phyloP scores from a whole-genome alignment of 2,113 vertebrate species.

The Lamprotornis superbus region DNA sequence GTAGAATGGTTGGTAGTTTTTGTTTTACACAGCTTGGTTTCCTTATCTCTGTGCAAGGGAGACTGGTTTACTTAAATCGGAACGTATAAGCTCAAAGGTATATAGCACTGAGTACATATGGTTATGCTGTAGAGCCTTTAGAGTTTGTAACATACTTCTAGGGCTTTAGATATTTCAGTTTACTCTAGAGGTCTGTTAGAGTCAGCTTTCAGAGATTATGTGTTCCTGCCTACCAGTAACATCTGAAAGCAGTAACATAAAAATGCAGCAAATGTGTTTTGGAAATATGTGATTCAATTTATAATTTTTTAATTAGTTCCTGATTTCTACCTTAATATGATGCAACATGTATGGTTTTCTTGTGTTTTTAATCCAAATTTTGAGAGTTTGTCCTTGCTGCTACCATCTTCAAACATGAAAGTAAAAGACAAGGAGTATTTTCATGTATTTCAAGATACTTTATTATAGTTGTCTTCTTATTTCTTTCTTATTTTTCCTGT shows the following conservation, averaged over 20 bases:
- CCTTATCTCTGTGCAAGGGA: background rate
- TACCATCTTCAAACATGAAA: background rate
- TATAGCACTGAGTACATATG: background rate
- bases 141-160: background rate
- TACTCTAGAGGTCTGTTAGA: background rate
- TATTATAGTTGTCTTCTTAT: background rate
- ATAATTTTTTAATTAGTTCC: background rate
- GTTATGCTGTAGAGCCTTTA: background rate
- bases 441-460: background rate
- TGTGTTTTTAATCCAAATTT: background rate
- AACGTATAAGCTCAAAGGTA: background rate
- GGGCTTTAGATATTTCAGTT: background rate
- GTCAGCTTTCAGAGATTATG: background rate
- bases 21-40: background rate
- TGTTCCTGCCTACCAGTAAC: background rate
- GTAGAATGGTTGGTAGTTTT: background rate
- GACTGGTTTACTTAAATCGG: background rate
- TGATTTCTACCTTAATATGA: background rate
- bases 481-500: background rate
- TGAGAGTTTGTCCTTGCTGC: background rate
- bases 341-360: background rate
- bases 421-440: background rate
- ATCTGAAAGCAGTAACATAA: background rate
- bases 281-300: background rate
- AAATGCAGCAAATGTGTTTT: background rate